phyloP scores from a whole-genome alignment of 2,888 invertebrate genomes.

The Mellilla xanthometata region DNA sequence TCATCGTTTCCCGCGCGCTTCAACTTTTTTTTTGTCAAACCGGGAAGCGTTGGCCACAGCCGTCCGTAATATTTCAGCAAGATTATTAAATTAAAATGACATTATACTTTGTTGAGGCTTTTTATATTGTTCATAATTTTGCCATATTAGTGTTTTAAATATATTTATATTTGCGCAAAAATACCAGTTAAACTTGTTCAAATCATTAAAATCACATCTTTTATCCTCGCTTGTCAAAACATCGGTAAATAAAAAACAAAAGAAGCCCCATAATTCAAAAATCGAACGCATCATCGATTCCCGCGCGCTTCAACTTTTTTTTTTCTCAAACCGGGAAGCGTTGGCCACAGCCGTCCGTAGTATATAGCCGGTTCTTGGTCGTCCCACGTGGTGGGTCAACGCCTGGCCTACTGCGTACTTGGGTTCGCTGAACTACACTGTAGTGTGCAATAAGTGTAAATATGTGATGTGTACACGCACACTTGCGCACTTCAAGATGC shows the following conservation, averaged over 20 bases:
- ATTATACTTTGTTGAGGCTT: too few relatives aligned
- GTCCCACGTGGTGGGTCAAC: slow-evolving; percentile 78
- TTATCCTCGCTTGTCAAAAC: too few relatives aligned
- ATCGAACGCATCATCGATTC: neutral
- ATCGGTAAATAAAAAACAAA: neutral
- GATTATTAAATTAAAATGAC: too few relatives aligned
- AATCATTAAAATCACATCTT: too few relatives aligned
- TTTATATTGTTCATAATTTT: too few relatives aligned
- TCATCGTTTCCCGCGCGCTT: slow-evolving; percentile 7
- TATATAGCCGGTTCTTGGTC: slow-evolving; percentile 19
- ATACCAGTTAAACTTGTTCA: too few relatives aligned
- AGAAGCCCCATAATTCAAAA: neutral
- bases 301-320: slow-evolving; percentile 13
- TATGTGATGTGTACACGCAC: slow-evolving; percentile 7
- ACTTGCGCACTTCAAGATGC: slow-evolving; percentile 24
- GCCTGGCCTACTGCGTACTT: slow-evolving; percentile 73
- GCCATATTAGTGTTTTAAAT: too few relatives aligned
- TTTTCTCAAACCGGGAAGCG: slow-evolving; percentile 31
- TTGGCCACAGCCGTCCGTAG: slow-evolving; percentile 29
- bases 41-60: slow-evolving; percentile 34
- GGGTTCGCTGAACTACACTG: slow-evolving; percentile 60
- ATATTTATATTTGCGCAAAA: too few relatives aligned
- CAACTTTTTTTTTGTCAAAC: slow-evolving; percentile 23
- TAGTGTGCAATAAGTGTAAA: too few relatives aligned
- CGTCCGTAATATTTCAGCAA: slow-evolving; percentile 14